Percentiles rank a stretch among this genome's conserved stretches.
Evolutionary conservation across 2,888 invertebrate species (phyloP).

Genomic region (Yponomeuta evonymella): DNA sequence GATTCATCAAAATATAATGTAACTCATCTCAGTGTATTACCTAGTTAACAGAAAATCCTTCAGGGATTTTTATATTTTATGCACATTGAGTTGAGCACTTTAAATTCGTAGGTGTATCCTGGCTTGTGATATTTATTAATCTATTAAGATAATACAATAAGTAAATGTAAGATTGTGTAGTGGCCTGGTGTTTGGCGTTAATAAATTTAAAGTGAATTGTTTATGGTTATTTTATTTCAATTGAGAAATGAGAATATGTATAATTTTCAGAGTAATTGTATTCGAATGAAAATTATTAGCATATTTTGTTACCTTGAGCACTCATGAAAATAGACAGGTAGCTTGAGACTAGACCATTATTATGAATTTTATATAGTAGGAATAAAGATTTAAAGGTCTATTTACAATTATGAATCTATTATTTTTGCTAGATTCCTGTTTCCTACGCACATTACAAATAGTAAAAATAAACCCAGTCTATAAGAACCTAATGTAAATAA

Average conservation of each 20-base stretch:
- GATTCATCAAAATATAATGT: neutral
- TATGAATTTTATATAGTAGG: neutral
- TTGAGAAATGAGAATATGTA: neutral
- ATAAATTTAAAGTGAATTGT: constrained; percentile 12
- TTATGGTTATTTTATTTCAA: neutral
- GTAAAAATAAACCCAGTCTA: neutral
- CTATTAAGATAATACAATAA: neutral
- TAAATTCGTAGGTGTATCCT: neutral
- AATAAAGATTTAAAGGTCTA: neutral
- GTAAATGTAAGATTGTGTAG: neutral
- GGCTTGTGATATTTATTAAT: constrained; percentile 1
- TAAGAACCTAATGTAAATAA: neutral
- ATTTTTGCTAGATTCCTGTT: neutral
- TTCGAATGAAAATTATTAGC: neutral
- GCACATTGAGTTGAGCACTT: neutral
- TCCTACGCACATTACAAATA: neutral
- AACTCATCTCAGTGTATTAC: neutral
- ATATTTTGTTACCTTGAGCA: no score
- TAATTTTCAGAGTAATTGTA: constrained; percentile 3
- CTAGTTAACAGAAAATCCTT: neutral
- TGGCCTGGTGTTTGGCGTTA: neutral
- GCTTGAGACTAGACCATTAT: constrained; percentile 5
- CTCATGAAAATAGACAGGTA: neutral
- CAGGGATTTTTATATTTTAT: neutral
- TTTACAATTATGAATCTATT: neutral